phyloP scores from a whole-genome alignment of 1,140 invertebrate species.

The Hyles vespertilio region DNA sequence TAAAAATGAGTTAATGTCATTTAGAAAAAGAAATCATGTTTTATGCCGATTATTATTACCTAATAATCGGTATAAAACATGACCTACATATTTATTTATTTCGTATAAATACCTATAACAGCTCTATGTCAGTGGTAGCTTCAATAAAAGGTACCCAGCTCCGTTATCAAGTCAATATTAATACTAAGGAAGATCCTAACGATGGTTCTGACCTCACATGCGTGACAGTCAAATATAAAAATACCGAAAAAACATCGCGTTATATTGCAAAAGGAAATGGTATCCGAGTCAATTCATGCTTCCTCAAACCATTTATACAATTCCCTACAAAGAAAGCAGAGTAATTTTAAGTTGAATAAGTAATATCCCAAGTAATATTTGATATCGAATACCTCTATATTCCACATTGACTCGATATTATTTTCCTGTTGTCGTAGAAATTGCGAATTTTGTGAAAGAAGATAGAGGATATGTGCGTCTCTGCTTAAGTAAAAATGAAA shows the following conservation, averaged over 20 bases:
- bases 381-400: constrained; percentile 24
- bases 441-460: constrained; percentile 21
- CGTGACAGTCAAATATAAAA: neutral
- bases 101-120: no score
- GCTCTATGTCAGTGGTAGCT: no score
- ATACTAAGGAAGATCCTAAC: no score
- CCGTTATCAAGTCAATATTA: no score
- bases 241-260: neutral
- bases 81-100: no score
- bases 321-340: constrained; percentile 27
- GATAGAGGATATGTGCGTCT: constrained; percentile 3
- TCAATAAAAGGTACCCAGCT: no score
- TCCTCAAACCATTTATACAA: constrained; percentile 19
- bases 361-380: constrained; percentile 31
- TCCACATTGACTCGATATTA: constrained; percentile 26
- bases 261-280: constrained; percentile 6
- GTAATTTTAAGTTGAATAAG: constrained; percentile 29
- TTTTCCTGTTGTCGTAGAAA: constrained; percentile 28
- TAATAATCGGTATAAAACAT: no score
- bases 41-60: no score
- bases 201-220: no score
- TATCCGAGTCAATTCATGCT: constrained; percentile 14
- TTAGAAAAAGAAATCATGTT: no score
- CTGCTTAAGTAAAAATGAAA: constrained; percentile 22
- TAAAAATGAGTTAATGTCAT: no score